These are phyloP conservation scores for Pararge aegeria DNA, from an alignment of 1,140 invertebrate species.

Conservation along the genomic window DNA sequence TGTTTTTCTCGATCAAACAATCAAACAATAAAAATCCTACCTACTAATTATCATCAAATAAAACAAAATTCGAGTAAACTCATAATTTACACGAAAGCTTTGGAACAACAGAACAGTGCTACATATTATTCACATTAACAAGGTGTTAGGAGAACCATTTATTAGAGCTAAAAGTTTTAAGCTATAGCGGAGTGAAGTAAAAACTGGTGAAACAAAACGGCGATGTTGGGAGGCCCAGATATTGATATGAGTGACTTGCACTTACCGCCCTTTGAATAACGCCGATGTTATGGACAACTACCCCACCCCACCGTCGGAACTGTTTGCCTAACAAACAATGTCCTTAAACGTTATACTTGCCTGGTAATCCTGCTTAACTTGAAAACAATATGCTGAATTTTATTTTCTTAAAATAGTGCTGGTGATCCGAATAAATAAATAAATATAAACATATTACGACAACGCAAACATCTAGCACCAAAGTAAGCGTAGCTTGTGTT, in stretches of 20 bases:
- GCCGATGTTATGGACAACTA: conserved; percentile 61
- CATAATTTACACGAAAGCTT: neutral
- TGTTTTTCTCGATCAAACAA: too few species aligned
- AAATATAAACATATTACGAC: too few species aligned
- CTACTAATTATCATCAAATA: too few species aligned
- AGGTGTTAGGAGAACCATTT: conserved; percentile 15
- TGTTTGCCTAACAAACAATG: conserved; percentile 66
- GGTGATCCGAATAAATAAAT: too few species aligned
- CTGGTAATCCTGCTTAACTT: conserved; percentile 41
- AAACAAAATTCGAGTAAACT: too few species aligned
- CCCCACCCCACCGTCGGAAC: conserved; percentile 29
- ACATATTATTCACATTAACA: neutral
- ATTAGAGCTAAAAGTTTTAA: conserved; percentile 34
- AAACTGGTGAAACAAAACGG: conserved; percentile 68
- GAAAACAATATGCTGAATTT: conserved; percentile 3
- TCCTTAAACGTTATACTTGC: conserved; percentile 59
- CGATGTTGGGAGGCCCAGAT: conserved; percentile 50
- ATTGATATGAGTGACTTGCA: conserved; percentile 78
- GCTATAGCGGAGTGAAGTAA: conserved; percentile 49
- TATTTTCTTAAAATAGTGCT: too few species aligned
- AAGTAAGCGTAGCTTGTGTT: too few species aligned
- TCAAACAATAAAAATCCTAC: too few species aligned
- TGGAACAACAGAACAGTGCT: neutral
- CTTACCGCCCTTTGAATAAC: conserved; percentile 57
- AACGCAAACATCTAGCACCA: too few species aligned